Percentiles rank a stretch among this genome's conserved stretches.
Conservation (phyloP, 2,888 invertebrate genomes). For the Ormyrus nitidulus region DNA sequence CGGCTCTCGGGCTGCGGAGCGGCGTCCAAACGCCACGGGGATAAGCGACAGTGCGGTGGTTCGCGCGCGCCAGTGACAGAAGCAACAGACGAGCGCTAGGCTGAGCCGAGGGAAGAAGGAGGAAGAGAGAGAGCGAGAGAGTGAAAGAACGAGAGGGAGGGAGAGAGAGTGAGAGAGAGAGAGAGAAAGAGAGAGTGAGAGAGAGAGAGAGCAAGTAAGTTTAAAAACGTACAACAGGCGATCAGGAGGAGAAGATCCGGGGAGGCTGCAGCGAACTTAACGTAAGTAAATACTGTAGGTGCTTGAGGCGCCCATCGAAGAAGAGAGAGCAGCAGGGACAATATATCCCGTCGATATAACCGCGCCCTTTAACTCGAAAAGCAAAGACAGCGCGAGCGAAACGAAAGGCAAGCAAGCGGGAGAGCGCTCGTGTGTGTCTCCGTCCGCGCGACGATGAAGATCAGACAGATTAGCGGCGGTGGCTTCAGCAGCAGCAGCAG, state of each 20-base stretch:
- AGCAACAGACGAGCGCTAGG: constrained; percentile 13
- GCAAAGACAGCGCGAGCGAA: background rate
- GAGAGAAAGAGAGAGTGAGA: background rate
- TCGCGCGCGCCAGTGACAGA: constrained; percentile 17
- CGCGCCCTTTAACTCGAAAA: background rate
- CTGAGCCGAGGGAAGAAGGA: constrained; percentile 39
- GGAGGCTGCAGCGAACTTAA: background rate
- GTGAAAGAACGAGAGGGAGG: constrained; percentile 18
- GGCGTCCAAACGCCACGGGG: too few species aligned
- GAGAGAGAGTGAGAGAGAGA: constrained; percentile 17
- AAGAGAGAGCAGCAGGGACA: background rate
- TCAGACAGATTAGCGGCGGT: background rate
- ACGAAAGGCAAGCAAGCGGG: background rate
- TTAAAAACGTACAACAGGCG: background rate
- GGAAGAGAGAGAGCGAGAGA: constrained; percentile 35
- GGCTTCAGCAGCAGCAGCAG: background rate
- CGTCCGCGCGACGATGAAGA: background rate
- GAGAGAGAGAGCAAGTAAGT: background rate
- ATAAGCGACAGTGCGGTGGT: constrained; percentile 7
- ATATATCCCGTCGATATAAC: too few species aligned
- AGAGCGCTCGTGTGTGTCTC: background rate
- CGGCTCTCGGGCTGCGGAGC: too few species aligned
- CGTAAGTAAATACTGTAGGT: background rate
- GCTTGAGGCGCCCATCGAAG: background rate
- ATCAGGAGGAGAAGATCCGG: background rate